A percentile compares a stretch with the other conserved stretches of the same genome.
Conservation (phyloP, 2,113 vertebrate species). For the Saguinus imperator region DNA sequence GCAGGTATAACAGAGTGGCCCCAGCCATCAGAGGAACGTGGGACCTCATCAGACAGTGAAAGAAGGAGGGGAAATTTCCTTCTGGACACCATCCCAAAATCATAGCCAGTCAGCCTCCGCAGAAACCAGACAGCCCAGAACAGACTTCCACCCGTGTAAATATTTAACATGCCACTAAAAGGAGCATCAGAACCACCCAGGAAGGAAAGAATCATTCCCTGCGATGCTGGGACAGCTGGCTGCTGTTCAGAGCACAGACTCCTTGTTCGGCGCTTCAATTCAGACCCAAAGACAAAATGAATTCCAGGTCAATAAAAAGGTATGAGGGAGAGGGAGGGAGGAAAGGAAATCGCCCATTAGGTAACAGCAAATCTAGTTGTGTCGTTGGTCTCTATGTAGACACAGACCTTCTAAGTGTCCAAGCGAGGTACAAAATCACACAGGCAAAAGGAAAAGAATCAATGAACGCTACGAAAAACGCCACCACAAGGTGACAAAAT, state of each 20-base stretch:
- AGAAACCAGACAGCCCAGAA: neutral
- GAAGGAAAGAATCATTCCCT: neutral
- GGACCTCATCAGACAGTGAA: accelerated
- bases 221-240: neutral
- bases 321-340: accelerated
- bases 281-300: accelerated
- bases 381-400: accelerated
- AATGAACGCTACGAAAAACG: accelerated
- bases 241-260: neutral
- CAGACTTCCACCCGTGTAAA: accelerated
- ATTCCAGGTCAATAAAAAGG: neutral
- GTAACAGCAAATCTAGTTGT: neutral
- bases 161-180: neutral
- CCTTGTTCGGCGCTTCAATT: neutral
- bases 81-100: neutral
- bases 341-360: accelerated
- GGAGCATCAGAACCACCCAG: neutral
- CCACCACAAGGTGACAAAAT: accelerated
- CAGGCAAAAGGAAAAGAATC: neutral
- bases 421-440: accelerated
- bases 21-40: neutral
- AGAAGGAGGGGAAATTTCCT: neutral
- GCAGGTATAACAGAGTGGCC: neutral
- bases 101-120: neutral
- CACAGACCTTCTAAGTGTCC: accelerated